Evolutionary conservation across 2,113 vertebrate genomes (phyloP).

Genomic region (Myotis yumanensis): DNA sequence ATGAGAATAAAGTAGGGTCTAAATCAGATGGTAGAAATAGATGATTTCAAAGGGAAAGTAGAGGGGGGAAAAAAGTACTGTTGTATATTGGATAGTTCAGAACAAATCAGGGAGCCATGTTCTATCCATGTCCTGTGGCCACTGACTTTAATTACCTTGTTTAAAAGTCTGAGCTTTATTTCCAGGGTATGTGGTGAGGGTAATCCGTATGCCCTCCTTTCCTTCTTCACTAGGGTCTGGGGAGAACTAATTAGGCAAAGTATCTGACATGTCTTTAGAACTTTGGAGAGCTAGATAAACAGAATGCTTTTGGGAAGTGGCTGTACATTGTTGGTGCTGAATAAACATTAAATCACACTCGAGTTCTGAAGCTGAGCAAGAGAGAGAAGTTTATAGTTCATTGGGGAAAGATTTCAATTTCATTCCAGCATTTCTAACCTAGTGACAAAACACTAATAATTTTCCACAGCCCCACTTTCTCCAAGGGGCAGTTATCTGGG

Average conservation of each 20-base stretch:
- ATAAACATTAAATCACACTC: conserved; percentile 69
- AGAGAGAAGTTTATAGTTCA: conserved; percentile 51
- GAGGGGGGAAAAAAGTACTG: background rate
- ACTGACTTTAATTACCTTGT: conserved; percentile 19
- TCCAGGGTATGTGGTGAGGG: background rate
- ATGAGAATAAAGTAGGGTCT: background rate
- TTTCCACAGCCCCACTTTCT: conserved; percentile 25
- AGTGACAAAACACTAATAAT: conserved; percentile 52
- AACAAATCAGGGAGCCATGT: background rate
- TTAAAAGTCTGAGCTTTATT: conserved; percentile 33
- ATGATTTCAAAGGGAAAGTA: background rate
- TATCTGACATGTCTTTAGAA: conserved; percentile 53
- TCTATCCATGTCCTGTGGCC: background rate
- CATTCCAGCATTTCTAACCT: conserved; percentile 30
- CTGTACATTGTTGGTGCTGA: conserved; percentile 55
- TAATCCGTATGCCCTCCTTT: background rate
- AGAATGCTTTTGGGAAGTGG: conserved; percentile 62
- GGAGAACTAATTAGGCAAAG: conserved; percentile 44
- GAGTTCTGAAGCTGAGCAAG: conserved; percentile 53
- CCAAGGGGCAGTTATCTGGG: background rate
- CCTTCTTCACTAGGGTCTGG: background rate
- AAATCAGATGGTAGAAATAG: background rate
- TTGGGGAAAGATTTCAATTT: conserved; percentile 54
- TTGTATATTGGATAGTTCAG: background rate
- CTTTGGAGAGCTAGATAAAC: conserved; percentile 61